Conservation (phyloP, 2,888 invertebrate species). For the Cylloceria caligata region DNA sequence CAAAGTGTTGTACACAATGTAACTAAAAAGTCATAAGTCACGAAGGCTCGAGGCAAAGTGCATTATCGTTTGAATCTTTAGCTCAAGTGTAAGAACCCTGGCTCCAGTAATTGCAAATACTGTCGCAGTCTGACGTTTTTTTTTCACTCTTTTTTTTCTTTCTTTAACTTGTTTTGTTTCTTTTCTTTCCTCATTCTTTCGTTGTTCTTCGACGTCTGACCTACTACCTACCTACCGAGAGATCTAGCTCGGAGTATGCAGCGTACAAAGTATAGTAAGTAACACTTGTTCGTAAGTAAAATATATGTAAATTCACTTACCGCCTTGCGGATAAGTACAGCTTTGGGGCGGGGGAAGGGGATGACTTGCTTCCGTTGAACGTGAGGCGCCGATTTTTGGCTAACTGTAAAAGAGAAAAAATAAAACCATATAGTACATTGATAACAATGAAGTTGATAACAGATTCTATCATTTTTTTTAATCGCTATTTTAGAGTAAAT, state of each 20-base stretch:
- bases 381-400: constrained; percentile 36
- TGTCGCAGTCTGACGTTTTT: constrained; percentile 1
- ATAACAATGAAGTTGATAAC: not conserved
- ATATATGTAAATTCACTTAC: constrained; percentile 53
- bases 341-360: constrained; percentile 49
- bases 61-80: constrained; percentile 15
- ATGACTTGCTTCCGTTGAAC: constrained; percentile 30
- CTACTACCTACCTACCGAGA: constrained; percentile 40
- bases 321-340: constrained; percentile 61
- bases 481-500: not conserved
- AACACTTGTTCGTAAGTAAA: constrained; percentile 35
- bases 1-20: not conserved
- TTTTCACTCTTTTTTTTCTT: not conserved
- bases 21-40: constrained; percentile 4
- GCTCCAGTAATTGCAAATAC: not conserved
- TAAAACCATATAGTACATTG: not conserved
- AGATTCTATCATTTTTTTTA: not conserved
- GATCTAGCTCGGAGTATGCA: not conserved
- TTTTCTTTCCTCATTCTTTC: not conserved
- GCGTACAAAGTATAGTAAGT: not conserved
- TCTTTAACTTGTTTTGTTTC: not conserved
- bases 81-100: not conserved
- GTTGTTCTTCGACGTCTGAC: not conserved
- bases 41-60: not conserved
- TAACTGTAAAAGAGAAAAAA: constrained; percentile 35